phyloP scores from a whole-genome alignment of 1,140 invertebrate species.

The Drosophila fuyamai region DNA sequence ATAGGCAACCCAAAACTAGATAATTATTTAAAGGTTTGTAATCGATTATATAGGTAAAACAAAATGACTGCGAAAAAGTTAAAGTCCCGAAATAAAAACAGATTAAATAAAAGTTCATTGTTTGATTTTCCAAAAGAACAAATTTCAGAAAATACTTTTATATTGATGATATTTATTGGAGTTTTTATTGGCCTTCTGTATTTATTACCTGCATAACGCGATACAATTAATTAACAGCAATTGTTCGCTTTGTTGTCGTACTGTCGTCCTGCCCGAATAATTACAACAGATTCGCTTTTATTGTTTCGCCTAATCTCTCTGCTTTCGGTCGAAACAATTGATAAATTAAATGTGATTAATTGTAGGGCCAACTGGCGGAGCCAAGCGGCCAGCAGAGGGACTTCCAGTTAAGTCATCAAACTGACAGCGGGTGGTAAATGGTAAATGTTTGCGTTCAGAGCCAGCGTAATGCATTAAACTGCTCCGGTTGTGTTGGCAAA shows the following conservation, averaged over 20 bases:
- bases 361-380: constrained; percentile 15
- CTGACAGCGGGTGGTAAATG: constrained; percentile 31
- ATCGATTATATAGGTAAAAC: too few species aligned
- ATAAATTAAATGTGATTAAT: constrained; percentile 50
- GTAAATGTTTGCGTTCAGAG: neutral
- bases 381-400: neutral
- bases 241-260: neutral
- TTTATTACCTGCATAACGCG: constrained; percentile 20
- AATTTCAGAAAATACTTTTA: neutral
- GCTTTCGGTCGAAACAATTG: constrained; percentile 36
- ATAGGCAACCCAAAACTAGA: too few species aligned
- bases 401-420: constrained; percentile 30
- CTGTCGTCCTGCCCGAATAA: constrained; percentile 8
- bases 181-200: neutral
- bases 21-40: too few species aligned
- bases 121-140: neutral
- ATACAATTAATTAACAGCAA: constrained; percentile 41
- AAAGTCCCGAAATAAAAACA: neutral
- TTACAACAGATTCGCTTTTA: constrained; percentile 23
- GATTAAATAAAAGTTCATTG: neutral
- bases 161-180: constrained; percentile 4
- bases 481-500: constrained; percentile 36
- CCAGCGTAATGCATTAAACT: constrained; percentile 29
- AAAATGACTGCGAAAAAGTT: too few species aligned
- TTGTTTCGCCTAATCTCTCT: constrained; percentile 32